Evolutionary conservation across 2,888 invertebrate genomes (phyloP), one percentile per base, ranked within the genome.

Genomic region (Coleophora flavipennella): DNA sequence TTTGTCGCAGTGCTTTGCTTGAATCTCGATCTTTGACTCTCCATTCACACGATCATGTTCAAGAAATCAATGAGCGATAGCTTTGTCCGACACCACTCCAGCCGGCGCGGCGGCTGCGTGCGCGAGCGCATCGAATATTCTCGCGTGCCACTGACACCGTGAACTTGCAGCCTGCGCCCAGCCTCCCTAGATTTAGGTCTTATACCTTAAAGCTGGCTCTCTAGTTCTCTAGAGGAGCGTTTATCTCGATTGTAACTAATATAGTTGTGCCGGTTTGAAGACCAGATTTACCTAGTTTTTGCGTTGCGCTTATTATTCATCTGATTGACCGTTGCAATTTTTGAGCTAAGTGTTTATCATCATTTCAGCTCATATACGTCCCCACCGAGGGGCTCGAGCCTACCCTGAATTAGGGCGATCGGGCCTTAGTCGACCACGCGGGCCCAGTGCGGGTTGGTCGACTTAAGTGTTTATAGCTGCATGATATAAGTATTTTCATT

Each of bases 121-220:
- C 40, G 40, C 43, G 44, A 36, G 51, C 45, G 48, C 50, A 43
- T 38, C 38, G 39, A 48, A 50, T 54, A 55, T 51, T 49, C 54
- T 52, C 53, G 61, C 57, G 45, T 36, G 56, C 63, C 49, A 64
- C 62, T 65, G 52, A 63, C 65, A 61, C 59, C 36, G 54, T 68
- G 62, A 67, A 65, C 64, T 42, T 49, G 38, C 42, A 42, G 40
- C 47, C 47, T 46, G 43, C 40, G 42, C 40, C 41, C 34, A 43
- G 40, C 36, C n/a, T 28, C 39, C 39, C 40, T 43, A 48, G 45
- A 42, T 46, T 39, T 36, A 44, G 37, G 35, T 38, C 39, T 26
- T 27, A 12, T 33, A 35, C 26, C 35, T 34, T 39, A 31, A 38
- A 33, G 27, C 27, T 33, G 13, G 27, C 10, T 14, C 33, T 27